Percentiles rank a stretch among this genome's conserved stretches.
phyloP scores from a whole-genome alignment of 23 tunicate species.

The Phallusia fumigata region DNA sequence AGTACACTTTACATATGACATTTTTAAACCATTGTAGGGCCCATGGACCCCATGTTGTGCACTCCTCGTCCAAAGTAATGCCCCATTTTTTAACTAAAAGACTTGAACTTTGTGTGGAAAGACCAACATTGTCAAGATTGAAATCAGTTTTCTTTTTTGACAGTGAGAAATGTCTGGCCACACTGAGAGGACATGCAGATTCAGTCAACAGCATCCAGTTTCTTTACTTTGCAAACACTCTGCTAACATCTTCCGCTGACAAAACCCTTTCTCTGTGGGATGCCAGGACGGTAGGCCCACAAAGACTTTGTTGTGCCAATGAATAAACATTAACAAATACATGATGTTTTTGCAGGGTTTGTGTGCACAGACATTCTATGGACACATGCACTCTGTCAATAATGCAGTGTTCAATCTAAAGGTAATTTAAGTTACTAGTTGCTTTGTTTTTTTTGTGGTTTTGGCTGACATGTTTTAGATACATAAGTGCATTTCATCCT shows the following conservation, averaged over 20 bases:
- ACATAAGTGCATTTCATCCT: no score
- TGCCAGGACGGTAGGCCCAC: slow-evolving; percentile 73
- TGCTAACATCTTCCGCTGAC: slow-evolving; percentile 89
- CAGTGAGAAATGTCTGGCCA: slow-evolving; percentile 81
- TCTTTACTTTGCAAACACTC: slow-evolving; percentile 66
- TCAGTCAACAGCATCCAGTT: slow-evolving; percentile 90
- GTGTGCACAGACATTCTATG: slow-evolving; percentile 94
- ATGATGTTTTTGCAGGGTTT: slow-evolving; percentile 56
- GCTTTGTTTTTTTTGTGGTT: no score
- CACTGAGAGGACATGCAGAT: slow-evolving; percentile 89
- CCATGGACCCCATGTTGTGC: no score
- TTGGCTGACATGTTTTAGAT: no score
- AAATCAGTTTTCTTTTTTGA: not conserved
- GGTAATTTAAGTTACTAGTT: slow-evolving; percentile 46
- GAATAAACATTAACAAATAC: not conserved
- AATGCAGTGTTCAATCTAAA: slow-evolving; percentile 75
- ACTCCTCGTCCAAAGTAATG: no score
- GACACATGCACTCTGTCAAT: slow-evolving; percentile 92
- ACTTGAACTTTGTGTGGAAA: no score
- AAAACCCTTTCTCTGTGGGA: slow-evolving; percentile 95
- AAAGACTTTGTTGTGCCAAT: not conserved
- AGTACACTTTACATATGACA: no score
- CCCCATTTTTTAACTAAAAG: no score
- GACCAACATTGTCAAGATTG: no score
- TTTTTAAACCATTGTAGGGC: no score